phyloP scores from a whole-genome alignment of 2,113 vertebrate genomes.

The Plestiodon gilberti region DNA sequence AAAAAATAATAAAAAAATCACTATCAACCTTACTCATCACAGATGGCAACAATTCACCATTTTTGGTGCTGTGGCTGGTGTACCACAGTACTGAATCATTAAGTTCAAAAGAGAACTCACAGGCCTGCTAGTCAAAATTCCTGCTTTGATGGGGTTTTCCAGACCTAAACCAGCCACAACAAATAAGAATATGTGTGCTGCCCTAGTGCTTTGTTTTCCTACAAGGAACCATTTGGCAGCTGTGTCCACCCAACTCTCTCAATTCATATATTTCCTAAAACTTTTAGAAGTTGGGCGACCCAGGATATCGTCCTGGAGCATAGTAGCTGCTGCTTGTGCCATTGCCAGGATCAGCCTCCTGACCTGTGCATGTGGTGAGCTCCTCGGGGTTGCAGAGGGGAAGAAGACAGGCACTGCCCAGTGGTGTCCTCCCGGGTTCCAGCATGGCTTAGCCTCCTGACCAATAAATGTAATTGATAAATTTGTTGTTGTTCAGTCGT shows the following conservation, averaged over 20 bases:
- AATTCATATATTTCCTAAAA: background rate
- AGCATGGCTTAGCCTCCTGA: background rate
- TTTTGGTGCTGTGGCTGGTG: too few relatives aligned
- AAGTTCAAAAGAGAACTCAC: background rate
- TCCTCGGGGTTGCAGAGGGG: background rate
- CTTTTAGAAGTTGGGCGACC: background rate
- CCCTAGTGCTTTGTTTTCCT: background rate
- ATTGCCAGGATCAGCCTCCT: background rate
- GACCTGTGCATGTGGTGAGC: background rate
- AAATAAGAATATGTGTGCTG: background rate
- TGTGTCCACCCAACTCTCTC: background rate
- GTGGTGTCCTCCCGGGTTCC: background rate
- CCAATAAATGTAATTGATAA: background rate
- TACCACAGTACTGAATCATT: background rate
- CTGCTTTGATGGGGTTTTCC: background rate
- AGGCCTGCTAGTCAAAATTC: background rate
- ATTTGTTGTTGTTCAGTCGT: too few relatives aligned
- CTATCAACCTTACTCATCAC: too few relatives aligned
- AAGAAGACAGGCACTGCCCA: background rate
- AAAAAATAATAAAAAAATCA: too few relatives aligned
- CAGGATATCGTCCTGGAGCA: background rate
- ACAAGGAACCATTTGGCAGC: background rate
- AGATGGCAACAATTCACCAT: too few relatives aligned
- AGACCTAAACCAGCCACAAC: background rate
- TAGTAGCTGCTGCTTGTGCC: background rate